These are phyloP conservation scores for Agonopterix arenella DNA, from an alignment of 2,888 invertebrate genomes.

Conservation along the genomic window DNA sequence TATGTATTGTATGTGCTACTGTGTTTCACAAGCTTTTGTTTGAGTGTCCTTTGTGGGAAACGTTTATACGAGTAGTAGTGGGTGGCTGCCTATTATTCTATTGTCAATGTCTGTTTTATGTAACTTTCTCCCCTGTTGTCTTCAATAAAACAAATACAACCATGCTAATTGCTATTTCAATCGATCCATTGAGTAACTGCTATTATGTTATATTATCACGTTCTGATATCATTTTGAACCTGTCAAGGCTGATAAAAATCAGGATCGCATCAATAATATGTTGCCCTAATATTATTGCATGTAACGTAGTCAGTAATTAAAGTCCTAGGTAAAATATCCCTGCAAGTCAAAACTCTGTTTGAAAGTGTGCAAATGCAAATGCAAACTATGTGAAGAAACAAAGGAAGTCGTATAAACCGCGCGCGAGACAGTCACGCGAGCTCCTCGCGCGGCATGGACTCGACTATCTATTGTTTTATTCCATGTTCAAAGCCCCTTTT, in stretches of 20 bases:
- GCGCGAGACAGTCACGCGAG: constrained; percentile 64
- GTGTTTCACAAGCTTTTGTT: constrained; percentile 13
- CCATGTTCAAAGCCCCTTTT: constrained; percentile 27
- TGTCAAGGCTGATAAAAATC: too few species aligned
- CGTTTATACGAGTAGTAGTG: constrained; percentile 13
- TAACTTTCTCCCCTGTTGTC: constrained; percentile 15
- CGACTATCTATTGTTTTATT: constrained; percentile 46
- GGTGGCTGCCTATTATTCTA: constrained; percentile 14
- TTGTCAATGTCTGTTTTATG: constrained; percentile 19
- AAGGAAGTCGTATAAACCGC: constrained; percentile 62
- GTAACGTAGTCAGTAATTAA: too few species aligned
- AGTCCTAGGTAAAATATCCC: not conserved
- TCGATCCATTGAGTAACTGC: too few species aligned
- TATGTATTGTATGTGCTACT: not conserved
- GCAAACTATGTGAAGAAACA: constrained; percentile 55
- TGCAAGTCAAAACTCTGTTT: constrained; percentile 14
- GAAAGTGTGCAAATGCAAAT: constrained; percentile 27
- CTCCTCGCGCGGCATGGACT: constrained; percentile 33
- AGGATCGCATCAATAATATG: too few species aligned
- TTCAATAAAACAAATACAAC: not conserved
- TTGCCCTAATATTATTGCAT: too few species aligned
- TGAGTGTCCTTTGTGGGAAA: constrained; percentile 19
- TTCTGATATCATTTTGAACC: too few species aligned
- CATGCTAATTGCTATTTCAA: too few species aligned
- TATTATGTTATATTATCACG: too few species aligned